Conservation (phyloP, 2,888 invertebrate genomes). For the Yponomeuta malinellus region DNA sequence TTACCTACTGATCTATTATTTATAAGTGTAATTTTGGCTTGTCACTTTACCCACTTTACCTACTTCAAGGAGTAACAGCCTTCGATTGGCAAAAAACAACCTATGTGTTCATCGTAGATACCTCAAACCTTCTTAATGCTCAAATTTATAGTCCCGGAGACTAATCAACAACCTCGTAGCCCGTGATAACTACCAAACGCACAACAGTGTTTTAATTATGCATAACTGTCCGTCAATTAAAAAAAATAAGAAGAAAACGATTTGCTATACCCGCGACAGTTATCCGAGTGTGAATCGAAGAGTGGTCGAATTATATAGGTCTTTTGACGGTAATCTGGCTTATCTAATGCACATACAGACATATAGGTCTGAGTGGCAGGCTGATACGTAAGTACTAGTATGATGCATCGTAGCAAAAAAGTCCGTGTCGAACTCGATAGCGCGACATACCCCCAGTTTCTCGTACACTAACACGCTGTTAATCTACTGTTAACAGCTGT, state of each 20-base stretch:
- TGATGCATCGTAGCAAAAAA: no score
- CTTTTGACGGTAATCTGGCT: not conserved
- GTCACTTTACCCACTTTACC: no score
- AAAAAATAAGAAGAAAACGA: conserved; percentile 31
- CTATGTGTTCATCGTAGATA: not conserved
- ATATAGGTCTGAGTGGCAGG: no score
- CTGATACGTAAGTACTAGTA: no score
- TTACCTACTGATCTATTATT: no score
- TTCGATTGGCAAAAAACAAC: not conserved
- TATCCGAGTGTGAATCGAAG: conserved; percentile 42
- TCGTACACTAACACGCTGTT: no score
- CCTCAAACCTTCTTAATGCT: not conserved
- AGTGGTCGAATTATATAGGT: not conserved
- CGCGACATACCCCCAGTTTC: no score
- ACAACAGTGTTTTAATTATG: conserved; percentile 48
- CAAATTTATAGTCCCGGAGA: not conserved
- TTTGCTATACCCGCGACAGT: conserved; percentile 50
- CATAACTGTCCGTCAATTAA: conserved; percentile 67
- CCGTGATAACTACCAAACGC: conserved; percentile 61
- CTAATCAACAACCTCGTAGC: not conserved
- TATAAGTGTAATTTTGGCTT: no score
- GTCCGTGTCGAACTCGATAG: no score
- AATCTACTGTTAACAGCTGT: no score
- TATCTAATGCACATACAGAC: no score
- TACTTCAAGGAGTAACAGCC: no score